phyloP scores from a whole-genome alignment of 64 coral and sea anemone species.

The Dendrophyllia cribrosa region DNA sequence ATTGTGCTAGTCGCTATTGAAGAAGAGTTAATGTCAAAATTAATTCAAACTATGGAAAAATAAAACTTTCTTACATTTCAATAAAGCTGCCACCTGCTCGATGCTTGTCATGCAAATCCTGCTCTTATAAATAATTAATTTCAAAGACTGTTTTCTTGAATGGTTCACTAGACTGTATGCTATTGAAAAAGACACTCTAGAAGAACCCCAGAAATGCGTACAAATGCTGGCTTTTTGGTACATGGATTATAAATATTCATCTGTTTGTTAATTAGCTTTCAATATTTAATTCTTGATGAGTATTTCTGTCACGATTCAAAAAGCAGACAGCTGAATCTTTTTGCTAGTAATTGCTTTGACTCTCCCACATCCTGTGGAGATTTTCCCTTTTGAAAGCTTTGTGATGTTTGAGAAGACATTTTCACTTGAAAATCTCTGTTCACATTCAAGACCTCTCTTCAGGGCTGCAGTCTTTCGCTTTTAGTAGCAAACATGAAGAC shows the following conservation, averaged over 20 bases:
- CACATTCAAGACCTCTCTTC: background rate
- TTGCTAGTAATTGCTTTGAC: background rate
- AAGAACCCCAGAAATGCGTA: background rate
- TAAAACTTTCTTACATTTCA: background rate
- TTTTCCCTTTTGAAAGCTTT: background rate
- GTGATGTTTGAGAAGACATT: background rate
- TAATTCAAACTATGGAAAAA: constrained; percentile 1
- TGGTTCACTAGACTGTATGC: background rate
- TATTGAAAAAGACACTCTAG: background rate
- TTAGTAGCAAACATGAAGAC: constrained; percentile 18
- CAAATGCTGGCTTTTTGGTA: background rate
- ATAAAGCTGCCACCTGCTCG: constrained; percentile 21
- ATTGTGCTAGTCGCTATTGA: background rate
- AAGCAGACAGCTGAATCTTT: constrained; percentile 35
- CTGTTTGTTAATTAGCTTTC: background rate
- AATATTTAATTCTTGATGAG: background rate
- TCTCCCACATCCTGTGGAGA: background rate
- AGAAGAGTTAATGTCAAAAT: background rate
- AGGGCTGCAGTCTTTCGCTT: background rate
- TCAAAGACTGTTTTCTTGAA: constrained; percentile 17
- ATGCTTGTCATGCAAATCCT: constrained; percentile 31
- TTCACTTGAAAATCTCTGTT: background rate
- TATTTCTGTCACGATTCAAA: constrained; percentile 12
- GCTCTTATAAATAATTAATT: constrained; percentile 27
- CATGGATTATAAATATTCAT: background rate